Base-by-base conservation (phyloP, 2,113 vertebrate genomes). In the Ifrita kowaldi region DNA sequence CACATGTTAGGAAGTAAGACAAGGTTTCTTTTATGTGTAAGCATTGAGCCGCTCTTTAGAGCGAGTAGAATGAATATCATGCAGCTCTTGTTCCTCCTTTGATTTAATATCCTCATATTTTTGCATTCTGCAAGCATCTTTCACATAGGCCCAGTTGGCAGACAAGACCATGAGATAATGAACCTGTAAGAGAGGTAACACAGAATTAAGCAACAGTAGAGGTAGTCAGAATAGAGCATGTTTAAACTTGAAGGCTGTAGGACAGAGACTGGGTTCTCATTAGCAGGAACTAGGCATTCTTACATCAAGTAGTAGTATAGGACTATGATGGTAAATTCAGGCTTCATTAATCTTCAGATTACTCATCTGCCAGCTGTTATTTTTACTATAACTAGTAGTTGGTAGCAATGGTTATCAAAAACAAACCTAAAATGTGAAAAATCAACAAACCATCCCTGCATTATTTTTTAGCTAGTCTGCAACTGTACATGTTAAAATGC, bases 61-160 rank as follows among this genome's bases (percentile, higher is more conserved):
- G 98, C 99, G 99, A 74, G 99, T 99, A 55, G 99, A 99, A 96
- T 99, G 99, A 97, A 99, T 99, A 96, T 99, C 99, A 7, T 99
- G 99, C 65, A 99, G 99, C 97, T 99, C 99, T 97, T 99, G 99
- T 75, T 99, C 99, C 96, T 99, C 99, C 98, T 99, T 99, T 21
- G 99, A 99, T 95, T 99, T 99, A 98, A 99, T 99, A 98, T 99
- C 99, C 96, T 99, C 99, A 5, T 99, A 99, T 93, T 99, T 99
- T 96, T 99, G 99, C 99, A 99, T 99, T 95, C 99, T 98, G 98
- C 99, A 99, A 39, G 99, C 99, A 41, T 99, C 99, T 95, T 99
- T 99, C 98, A 99, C 99, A 14, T 99, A 99, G 91, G 99, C 99
- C 99, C 99, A 99, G 98, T 99, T 99, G 86, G 99, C 99, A 47